Percentiles rank a stretch among this genome's conserved stretches.
These are phyloP conservation scores for Percina caprodes DNA, from an alignment of 2,113 vertebrate species.

Conservation along the genomic window DNA sequence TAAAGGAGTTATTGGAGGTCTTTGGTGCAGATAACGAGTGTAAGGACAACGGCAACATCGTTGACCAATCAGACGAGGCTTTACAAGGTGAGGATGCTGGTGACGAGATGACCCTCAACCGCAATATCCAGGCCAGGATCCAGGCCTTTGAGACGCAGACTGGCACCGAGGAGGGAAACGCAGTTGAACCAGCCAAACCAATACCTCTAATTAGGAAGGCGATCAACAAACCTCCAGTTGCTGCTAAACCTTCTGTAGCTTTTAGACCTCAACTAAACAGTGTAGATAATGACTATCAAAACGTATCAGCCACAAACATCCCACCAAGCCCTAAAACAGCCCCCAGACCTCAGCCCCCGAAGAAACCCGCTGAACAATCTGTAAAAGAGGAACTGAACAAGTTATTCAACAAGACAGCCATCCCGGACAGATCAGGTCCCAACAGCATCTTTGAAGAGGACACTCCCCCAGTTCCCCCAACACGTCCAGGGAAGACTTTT, in stretches of 20 bases:
- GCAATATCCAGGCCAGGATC: constrained; percentile 89
- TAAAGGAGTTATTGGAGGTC: constrained; percentile 80
- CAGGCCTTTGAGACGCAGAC: constrained; percentile 91
- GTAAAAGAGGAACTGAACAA: constrained; percentile 58
- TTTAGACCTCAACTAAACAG: constrained; percentile 78
- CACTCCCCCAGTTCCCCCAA: neutral
- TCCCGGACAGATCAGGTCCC: constrained; percentile 66
- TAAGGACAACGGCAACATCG: neutral
- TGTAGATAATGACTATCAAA: constrained; percentile 31
- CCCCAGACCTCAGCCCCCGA: constrained; percentile 84
- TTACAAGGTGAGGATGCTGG: constrained; percentile 54
- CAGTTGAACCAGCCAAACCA: constrained; percentile 75
- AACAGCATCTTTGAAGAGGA: constrained; percentile 79
- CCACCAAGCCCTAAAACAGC: constrained; percentile 74
- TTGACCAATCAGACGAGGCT: constrained; percentile 24
- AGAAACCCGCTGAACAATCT: constrained; percentile 71
- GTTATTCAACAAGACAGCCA: constrained; percentile 51
- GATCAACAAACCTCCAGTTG: constrained; percentile 75
- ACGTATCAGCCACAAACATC: constrained; percentile 45
- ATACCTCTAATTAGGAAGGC: constrained; percentile 85
- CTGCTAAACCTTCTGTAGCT: constrained; percentile 87
- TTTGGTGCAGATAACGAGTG: constrained; percentile 72
- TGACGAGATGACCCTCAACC: constrained; percentile 85
- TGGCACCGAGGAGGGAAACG: constrained; percentile 65
- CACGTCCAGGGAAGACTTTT: constrained; percentile 33